These are phyloP conservation scores for Aphelenchoides avenae DNA, from an alignment of 1,140 invertebrate species.

Conservation along the genomic window DNA sequence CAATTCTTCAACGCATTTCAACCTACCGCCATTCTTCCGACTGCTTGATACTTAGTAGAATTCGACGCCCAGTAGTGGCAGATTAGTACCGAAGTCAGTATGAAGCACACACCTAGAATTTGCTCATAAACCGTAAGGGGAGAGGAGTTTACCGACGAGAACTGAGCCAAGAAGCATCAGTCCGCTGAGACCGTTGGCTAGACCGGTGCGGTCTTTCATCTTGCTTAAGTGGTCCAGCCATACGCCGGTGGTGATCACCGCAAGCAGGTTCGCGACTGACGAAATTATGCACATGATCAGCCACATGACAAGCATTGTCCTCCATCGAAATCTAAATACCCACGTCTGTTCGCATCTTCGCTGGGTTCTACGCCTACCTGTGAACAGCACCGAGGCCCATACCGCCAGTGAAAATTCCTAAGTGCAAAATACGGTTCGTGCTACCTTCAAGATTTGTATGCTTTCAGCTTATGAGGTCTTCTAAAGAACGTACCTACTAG, in stretches of 20 bases:
- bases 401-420: constrained; percentile 51
- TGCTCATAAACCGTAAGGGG: background rate
- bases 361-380: constrained; percentile 19
- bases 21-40: constrained; percentile 51
- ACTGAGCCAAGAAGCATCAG: constrained; percentile 56
- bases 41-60: constrained; percentile 54
- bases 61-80: constrained; percentile 58
- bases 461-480: too few relatives aligned
- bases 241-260: constrained; percentile 56
- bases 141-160: constrained; percentile 40
- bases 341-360: constrained; percentile 2
- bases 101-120: constrained; percentile 54
- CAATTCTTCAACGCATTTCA: background rate
- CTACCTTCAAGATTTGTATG: too few relatives aligned
- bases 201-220: constrained; percentile 52
- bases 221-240: constrained; percentile 57
- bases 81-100: constrained; percentile 54
- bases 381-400: constrained; percentile 53
- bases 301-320: constrained; percentile 56
- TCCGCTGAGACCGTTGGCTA: constrained; percentile 53
- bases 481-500: too few relatives aligned
- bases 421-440: too few relatives aligned
- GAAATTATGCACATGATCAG: constrained; percentile 56
- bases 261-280: constrained; percentile 54
- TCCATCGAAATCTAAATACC: constrained; percentile 47